A percentile compares a stretch with the other conserved stretches of the same genome.
Conservation (phyloP, 2,797 vertebrate genomes). For the Mus caroli region DNA sequence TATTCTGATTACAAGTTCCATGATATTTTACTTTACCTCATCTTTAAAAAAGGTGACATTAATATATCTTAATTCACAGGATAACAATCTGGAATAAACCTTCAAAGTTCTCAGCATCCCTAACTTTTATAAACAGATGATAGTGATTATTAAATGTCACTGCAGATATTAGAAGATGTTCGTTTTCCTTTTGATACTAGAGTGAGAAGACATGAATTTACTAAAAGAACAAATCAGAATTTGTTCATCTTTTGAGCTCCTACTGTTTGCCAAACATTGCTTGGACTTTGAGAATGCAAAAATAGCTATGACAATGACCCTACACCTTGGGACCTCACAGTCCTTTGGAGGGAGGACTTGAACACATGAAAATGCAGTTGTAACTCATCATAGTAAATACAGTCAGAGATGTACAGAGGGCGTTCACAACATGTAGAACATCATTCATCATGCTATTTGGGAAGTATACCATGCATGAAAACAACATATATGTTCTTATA, state of each 20-base stretch:
- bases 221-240: neutral
- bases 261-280: neutral
- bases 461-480: neutral
- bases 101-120: neutral
- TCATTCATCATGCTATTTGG: neutral
- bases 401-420: neutral
- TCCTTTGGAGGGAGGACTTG: slow-evolving; percentile 28
- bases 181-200: neutral
- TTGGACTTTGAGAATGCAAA: neutral
- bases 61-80: neutral
- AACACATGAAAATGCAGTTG: slow-evolving; percentile 9
- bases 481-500: neutral
- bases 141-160: slow-evolving; percentile 34
- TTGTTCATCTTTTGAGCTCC: slow-evolving; percentile 26
- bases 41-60: slow-evolving; percentile 12
- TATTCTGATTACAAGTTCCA: slow-evolving; percentile 31
- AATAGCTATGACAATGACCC: neutral
- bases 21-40: neutral
- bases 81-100: slow-evolving; percentile 55
- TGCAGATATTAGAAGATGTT: neutral
- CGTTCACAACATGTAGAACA: slow-evolving; percentile 17
- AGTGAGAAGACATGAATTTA: neutral
- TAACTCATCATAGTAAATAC: neutral
- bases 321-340: neutral
- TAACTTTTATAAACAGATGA: neutral